Percentiles rank a stretch among this genome's conserved stretches.
phyloP scores from a whole-genome alignment of 2,797 vertebrate genomes.

The Enteromius unitaeniatus region DNA sequence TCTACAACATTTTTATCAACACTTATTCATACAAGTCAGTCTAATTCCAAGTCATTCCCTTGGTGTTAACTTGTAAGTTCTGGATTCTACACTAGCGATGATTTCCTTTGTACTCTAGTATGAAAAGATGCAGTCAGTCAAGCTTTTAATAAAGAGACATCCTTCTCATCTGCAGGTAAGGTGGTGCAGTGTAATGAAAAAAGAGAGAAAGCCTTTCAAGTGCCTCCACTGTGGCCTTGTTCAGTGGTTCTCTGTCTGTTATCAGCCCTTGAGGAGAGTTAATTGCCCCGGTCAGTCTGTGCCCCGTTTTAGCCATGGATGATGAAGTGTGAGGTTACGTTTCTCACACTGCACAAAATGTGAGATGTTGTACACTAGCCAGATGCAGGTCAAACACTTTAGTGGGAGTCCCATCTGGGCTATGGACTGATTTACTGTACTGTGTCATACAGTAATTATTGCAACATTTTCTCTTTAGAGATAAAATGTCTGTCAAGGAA shows the following conservation, averaged over 20 bases:
- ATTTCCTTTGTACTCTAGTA: constrained; percentile 35
- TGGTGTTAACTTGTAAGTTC: constrained; percentile 39
- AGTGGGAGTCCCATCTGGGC: constrained; percentile 40
- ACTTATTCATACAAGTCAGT: constrained; percentile 49
- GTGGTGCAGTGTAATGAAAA: constrained; percentile 42
- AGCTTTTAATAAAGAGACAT: constrained; percentile 65
- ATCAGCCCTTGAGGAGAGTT: constrained; percentile 57
- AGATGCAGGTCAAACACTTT: constrained; percentile 54
- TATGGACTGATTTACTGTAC: constrained; percentile 42
- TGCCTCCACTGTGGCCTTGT: constrained; percentile 45
- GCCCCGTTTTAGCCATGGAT: constrained; percentile 40
- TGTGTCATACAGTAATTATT: constrained; percentile 34
- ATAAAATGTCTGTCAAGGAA: constrained; percentile 38
- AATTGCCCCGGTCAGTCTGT: constrained; percentile 60
- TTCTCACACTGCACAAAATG: constrained; percentile 55
- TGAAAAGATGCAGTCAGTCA: constrained; percentile 62
- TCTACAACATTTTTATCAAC: constrained; percentile 46
- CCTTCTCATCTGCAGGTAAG: constrained; percentile 65
- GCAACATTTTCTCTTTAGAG: constrained; percentile 29
- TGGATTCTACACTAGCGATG: constrained; percentile 60
- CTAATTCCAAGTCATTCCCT: constrained; percentile 54
- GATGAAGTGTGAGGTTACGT: constrained; percentile 52
- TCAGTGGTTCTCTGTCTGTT: constrained; percentile 53
- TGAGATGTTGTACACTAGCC: constrained; percentile 58
- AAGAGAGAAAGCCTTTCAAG: constrained; percentile 63